These are phyloP conservation scores for Salvator merianae DNA, from an alignment of 2,113 vertebrate genomes.

Conservation along the genomic window DNA sequence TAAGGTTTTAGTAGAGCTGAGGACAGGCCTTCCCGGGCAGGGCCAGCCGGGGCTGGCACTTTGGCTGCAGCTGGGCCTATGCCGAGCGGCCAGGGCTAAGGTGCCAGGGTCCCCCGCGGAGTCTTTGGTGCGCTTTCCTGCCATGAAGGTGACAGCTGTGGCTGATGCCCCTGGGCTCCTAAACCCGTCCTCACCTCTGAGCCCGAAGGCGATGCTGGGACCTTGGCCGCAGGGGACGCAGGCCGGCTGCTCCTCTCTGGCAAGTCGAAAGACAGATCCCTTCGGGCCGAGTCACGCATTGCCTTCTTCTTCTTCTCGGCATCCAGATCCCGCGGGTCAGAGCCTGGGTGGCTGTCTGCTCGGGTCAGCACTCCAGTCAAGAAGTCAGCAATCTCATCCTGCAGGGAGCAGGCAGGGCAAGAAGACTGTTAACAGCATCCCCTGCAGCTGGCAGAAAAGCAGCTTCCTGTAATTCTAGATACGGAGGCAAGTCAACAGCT, in stretches of 20 bases:
- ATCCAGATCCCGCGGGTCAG: slow-evolving; percentile 90
- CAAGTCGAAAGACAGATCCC: slow-evolving; percentile 89
- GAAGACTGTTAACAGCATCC: accelerated
- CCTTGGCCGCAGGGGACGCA: slow-evolving; percentile 83
- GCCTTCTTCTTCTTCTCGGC: slow-evolving; percentile 93
- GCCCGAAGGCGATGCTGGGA: slow-evolving; percentile 90
- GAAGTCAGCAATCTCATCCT: slow-evolving; percentile 98
- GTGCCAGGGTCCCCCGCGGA: background rate
- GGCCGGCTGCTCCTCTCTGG: slow-evolving; percentile 85
- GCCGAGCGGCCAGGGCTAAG: background rate
- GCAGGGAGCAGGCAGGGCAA: background rate
- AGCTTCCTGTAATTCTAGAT: background rate
- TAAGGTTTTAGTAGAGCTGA: background rate
- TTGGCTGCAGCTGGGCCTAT: no score
- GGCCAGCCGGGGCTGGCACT: no score
- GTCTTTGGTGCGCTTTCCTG: background rate
- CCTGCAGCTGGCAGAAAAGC: no score
- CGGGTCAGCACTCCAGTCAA: slow-evolving; percentile 89
- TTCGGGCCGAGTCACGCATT: slow-evolving; percentile 70
- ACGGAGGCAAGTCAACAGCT: accelerated
- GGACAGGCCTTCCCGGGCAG: background rate
- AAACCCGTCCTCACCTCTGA: slow-evolving; percentile 81
- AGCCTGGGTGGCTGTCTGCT: slow-evolving; percentile 80
- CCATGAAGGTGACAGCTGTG: background rate
- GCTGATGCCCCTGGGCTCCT: background rate